Conservation (phyloP, 2,888 invertebrate species). For the Drosophila niveifrons region DNA sequence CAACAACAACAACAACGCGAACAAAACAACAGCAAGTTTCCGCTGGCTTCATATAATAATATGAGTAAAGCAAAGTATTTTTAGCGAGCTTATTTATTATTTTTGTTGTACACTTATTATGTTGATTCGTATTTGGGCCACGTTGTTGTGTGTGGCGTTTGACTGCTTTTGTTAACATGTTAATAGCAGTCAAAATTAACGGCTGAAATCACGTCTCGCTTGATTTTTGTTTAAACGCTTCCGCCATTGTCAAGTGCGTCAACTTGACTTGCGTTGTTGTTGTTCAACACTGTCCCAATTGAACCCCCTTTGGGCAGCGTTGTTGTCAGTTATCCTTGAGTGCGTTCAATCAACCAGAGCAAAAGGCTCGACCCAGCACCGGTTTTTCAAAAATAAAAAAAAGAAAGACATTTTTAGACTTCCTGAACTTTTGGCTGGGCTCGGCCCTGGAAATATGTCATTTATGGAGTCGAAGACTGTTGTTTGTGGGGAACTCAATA, state of each 20-base stretch:
- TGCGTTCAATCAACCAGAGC: slow-evolving; percentile 70
- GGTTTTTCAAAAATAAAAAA: slow-evolving; percentile 38
- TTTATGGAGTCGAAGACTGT: slow-evolving; percentile 46
- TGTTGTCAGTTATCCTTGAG: slow-evolving; percentile 68
- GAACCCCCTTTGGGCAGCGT: slow-evolving; percentile 40
- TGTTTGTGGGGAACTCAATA: slow-evolving; percentile 25
- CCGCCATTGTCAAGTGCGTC: slow-evolving; percentile 66
- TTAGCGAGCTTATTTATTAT: slow-evolving; percentile 39
- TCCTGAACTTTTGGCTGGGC: slow-evolving; percentile 56
- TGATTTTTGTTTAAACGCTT: slow-evolving; percentile 53
- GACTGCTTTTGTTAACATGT: slow-evolving; percentile 64
- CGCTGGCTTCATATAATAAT: slow-evolving; percentile 1
- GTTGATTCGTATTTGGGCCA: slow-evolving; percentile 71
- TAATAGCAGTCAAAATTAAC: slow-evolving; percentile 66
- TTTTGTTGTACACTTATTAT: slow-evolving; percentile 30
- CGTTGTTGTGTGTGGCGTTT: slow-evolving; percentile 57
- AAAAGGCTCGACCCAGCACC: slow-evolving; percentile 67
- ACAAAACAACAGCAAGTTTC: slow-evolving; percentile 3
- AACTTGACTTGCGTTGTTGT: slow-evolving; percentile 29
- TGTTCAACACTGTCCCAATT: slow-evolving; percentile 17
- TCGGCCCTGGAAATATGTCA: slow-evolving; percentile 74
- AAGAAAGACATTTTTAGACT: slow-evolving; percentile 52
- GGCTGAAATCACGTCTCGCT: slow-evolving; percentile 70
- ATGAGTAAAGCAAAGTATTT: slow-evolving; percentile 53
- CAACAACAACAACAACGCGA: neutral